A percentile compares a stretch with the other conserved stretches of the same genome.
These are phyloP conservation scores for Phlogophora meticulosa DNA, from an alignment of 2,888 invertebrate species.

Conservation along the genomic window DNA sequence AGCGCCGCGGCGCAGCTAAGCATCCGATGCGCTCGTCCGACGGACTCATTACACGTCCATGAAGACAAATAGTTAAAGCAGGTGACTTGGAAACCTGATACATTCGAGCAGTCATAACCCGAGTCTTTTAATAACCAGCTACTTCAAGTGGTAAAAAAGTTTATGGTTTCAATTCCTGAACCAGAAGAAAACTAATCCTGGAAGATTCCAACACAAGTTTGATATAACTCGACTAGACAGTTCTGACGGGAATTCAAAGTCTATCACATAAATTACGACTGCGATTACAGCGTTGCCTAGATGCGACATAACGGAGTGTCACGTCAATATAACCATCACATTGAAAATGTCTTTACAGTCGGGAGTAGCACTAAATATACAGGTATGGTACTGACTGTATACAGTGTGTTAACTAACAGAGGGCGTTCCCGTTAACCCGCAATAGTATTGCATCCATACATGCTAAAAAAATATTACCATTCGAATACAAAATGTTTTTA, in stretches of 20 bases:
- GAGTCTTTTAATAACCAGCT: too few relatives aligned
- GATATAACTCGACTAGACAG: neutral
- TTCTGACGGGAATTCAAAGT: neutral
- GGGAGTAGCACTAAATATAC: neutral
- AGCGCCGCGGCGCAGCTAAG: constrained; percentile 12
- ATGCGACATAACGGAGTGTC: constrained; percentile 5
- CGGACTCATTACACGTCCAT: constrained; percentile 8
- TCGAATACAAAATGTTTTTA: too few relatives aligned
- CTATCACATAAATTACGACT: neutral
- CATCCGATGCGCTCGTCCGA: constrained; percentile 29
- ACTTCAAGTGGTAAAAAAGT: too few relatives aligned
- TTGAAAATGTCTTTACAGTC: constrained; percentile 34
- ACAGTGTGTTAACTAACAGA: too few relatives aligned
- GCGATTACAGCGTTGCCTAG: neutral
- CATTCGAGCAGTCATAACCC: too few relatives aligned
- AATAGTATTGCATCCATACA: too few relatives aligned
- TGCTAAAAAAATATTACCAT: too few relatives aligned
- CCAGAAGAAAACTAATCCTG: too few relatives aligned
- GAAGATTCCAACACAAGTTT: neutral
- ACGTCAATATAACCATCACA: constrained; percentile 31
- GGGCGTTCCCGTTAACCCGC: too few relatives aligned
- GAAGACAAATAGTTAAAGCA: neutral
- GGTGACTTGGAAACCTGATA: too few relatives aligned
- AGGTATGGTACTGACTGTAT: too few relatives aligned
- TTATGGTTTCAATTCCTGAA: too few relatives aligned